Conservation (phyloP, 2,113 vertebrate species). For the Atlantisia rogersi region DNA sequence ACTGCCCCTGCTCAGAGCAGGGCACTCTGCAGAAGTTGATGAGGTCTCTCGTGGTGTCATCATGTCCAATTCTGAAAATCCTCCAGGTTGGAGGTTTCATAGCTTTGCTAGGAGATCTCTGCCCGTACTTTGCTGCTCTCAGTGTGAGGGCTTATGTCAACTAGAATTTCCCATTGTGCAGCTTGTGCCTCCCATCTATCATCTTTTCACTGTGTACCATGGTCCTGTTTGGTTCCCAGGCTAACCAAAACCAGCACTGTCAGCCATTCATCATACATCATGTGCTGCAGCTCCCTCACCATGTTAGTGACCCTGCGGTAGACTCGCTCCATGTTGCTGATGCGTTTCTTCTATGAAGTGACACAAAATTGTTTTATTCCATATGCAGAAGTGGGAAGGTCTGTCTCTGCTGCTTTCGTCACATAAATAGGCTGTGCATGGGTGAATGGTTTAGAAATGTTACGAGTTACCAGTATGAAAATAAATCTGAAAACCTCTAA, state of each 20-base stretch:
- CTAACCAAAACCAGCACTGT: not conserved
- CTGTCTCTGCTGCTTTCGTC: not conserved
- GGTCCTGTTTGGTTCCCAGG: not conserved
- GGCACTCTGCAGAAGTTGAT: not conserved
- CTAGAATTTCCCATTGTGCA: not conserved
- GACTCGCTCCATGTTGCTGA: not conserved
- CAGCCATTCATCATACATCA: accelerated
- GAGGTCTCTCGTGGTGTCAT: not conserved
- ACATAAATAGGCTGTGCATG: not conserved
- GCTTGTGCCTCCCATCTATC: not conserved
- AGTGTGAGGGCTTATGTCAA: accelerated
- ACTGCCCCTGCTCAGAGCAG: not conserved
- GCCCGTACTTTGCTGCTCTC: not conserved
- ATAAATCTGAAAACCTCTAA: not conserved
- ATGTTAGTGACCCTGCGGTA: not conserved
- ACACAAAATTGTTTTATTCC: not conserved
- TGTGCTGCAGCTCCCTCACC: not conserved
- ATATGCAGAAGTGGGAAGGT: not conserved
- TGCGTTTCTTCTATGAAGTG: not conserved
- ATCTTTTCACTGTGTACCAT: not conserved
- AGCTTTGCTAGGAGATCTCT: not conserved
- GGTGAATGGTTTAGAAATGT: not conserved
- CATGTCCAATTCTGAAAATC: not conserved
- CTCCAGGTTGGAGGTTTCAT: not conserved
- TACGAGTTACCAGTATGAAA: not conserved